Evolutionary conservation across 2,888 invertebrate genomes (phyloP).

Genomic region (Mythimna lalbum): DNA sequence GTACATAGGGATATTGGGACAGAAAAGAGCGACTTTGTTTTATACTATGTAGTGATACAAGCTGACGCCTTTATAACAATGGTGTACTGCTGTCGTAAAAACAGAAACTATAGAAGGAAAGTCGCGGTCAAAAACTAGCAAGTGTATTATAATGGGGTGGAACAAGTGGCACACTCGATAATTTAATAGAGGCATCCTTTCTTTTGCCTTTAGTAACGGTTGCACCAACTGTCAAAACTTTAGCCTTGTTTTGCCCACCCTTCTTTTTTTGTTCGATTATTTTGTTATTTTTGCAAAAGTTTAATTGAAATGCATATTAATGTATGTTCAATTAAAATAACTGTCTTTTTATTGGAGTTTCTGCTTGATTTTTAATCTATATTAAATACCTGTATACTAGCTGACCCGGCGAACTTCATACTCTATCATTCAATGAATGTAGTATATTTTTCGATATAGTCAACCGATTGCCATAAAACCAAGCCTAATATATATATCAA

Average conservation of each 20-base stretch:
- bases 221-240: conserved; percentile 68
- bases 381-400: no score
- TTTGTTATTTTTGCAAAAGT: background rate
- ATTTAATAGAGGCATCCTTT: conserved; percentile 55
- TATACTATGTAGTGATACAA: no score
- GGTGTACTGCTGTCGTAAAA: background rate
- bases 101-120: background rate
- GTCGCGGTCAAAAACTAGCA: background rate
- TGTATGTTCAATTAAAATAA: background rate
- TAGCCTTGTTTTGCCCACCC: conserved; percentile 22
- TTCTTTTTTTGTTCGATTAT: background rate
- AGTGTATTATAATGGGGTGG: conserved; percentile 24
- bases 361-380: background rate
- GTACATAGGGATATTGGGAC: no score
- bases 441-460: no score
- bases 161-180: conserved; percentile 49
- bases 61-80: no score
- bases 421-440: no score
- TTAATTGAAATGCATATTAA: background rate
- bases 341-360: background rate
- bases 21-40: no score
- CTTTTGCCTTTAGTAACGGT: conserved; percentile 59
- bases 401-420: no score
- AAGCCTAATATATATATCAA: no score
- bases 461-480: no score